phyloP scores from a whole-genome alignment of 2,113 vertebrate species.

The Planiliza haematocheilus region DNA sequence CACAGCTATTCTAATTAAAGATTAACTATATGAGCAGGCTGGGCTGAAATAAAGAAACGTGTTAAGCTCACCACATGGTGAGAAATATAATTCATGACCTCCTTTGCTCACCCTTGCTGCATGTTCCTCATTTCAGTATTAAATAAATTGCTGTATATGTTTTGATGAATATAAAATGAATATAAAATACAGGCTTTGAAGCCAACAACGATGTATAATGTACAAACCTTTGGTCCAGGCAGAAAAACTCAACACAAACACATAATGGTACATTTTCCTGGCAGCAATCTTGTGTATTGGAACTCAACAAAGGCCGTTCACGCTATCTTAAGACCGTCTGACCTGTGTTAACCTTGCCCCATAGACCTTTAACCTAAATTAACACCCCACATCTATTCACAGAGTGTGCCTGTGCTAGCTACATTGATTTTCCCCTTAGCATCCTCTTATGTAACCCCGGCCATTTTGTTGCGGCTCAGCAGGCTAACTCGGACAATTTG shows the following conservation, averaged over 20 bases:
- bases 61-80: background rate
- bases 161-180: background rate
- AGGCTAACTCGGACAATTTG: too few relatives aligned
- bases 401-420: background rate
- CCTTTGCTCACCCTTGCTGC: background rate
- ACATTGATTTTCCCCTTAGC: background rate
- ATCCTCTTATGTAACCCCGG: background rate
- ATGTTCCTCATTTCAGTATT: background rate
- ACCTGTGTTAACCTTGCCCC: background rate
- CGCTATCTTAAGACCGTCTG: constrained; percentile 25
- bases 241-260: background rate
- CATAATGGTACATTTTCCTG: background rate
- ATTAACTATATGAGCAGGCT: constrained; percentile 21
- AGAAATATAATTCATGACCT: background rate
- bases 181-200: too few relatives aligned
- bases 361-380: constrained; percentile 46
- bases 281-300: background rate
- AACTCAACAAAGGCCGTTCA: constrained; percentile 8
- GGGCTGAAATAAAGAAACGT: background rate
- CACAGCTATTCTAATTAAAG: constrained; percentile 11
- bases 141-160: background rate
- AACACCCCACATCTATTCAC: background rate
- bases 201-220: too few relatives aligned
- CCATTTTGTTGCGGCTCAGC: too few relatives aligned
- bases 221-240: too few relatives aligned